These are phyloP conservation scores for Lepus europaeus DNA, from an alignment of 2,113 vertebrate genomes.

Conservation along the genomic window DNA sequence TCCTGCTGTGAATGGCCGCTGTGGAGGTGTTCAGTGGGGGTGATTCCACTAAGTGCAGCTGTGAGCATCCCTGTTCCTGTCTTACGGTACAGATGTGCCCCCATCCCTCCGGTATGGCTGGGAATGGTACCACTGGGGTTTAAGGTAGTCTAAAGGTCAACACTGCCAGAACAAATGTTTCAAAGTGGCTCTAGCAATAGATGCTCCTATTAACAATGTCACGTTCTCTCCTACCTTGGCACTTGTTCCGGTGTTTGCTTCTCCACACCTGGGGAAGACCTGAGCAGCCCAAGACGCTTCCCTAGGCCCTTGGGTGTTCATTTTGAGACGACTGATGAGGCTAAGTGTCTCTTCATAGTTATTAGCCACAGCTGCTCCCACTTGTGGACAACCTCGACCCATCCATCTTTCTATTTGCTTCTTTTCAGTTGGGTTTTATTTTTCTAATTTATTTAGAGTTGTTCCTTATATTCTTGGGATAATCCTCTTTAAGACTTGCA, in stretches of 20 bases:
- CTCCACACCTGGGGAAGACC: not conserved
- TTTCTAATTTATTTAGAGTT: slow-evolving; percentile 26
- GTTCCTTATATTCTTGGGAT: not conserved
- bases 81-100: not conserved
- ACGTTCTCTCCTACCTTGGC: not conserved
- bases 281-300: not conserved
- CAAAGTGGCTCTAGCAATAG: not conserved
- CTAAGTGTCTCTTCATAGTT: not conserved
- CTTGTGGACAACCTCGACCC: not conserved
- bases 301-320: not conserved
- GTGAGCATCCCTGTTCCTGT: not conserved
- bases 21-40: not conserved
- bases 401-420: not conserved
- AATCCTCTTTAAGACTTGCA: not conserved
- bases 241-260: not conserved
- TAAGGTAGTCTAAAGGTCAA: not conserved
- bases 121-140: not conserved
- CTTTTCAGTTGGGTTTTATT: not conserved
- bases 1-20: not conserved
- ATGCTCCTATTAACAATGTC: not conserved
- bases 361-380: not conserved
- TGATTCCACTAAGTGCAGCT: not conserved
- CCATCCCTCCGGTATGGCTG: not conserved
- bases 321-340: not conserved
- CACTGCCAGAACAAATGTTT: not conserved